phyloP scores from a whole-genome alignment of 2,113 vertebrate genomes.

The Lampris incognitus region DNA sequence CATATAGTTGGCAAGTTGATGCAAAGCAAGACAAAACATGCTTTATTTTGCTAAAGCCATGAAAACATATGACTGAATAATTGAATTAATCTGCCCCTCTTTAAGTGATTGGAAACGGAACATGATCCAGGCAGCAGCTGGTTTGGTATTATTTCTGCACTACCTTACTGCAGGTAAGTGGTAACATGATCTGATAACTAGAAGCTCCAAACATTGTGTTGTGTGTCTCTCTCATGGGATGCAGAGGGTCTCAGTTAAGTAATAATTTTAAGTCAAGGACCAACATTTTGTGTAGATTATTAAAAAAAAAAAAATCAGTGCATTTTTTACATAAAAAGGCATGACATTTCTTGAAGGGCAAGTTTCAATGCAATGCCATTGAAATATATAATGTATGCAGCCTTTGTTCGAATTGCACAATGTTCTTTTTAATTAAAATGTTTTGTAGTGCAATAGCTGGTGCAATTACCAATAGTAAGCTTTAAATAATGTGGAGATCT shows the following conservation, averaged over 20 bases:
- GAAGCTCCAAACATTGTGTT: conserved; percentile 73
- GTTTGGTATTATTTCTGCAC: conserved; percentile 74
- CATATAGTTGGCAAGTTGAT: conserved; percentile 25
- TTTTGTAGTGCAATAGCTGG: conserved; percentile 1
- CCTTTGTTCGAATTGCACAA: not conserved
- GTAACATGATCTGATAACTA: conserved; percentile 83
- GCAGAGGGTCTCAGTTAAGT: no score
- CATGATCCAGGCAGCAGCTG: conserved; percentile 83
- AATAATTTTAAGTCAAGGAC: no score
- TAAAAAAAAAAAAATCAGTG: not conserved
- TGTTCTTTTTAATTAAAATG: conserved; percentile 10
- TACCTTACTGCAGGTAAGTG: conserved; percentile 78
- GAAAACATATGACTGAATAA: conserved; percentile 83
- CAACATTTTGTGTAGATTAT: no score
- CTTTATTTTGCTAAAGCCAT: conserved; percentile 60
- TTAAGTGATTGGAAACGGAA: conserved; percentile 85
- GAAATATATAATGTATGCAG: conserved; percentile 24
- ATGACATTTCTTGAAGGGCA: conserved; percentile 32
- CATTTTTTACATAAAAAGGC: not conserved
- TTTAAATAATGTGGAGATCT: no score
- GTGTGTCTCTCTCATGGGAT: conserved; percentile 18
- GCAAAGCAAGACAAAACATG: conserved; percentile 59
- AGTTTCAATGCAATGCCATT: conserved; percentile 4
- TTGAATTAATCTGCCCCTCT: conserved; percentile 81
- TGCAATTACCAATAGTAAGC: no score